A percentile compares a stretch with the other conserved stretches of the same genome.
Conservation (phyloP, 2,888 invertebrate genomes). For the Dinocampus coccinellae region DNA sequence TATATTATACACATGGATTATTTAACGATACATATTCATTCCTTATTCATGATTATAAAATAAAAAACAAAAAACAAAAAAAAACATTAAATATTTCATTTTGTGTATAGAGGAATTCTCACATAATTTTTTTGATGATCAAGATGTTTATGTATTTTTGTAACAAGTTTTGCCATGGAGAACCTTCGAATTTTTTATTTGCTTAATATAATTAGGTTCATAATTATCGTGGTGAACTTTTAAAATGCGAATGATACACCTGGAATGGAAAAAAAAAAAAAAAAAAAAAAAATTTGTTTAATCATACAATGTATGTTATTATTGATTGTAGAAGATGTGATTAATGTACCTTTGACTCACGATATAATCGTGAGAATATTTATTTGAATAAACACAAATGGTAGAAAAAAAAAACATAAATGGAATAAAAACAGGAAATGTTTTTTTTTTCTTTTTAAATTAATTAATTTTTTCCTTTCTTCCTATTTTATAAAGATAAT, state of each 20-base stretch:
- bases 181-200: neutral
- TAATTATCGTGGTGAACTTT: neutral
- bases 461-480: too few species aligned
- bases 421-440: neutral
- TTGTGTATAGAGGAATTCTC: neutral
- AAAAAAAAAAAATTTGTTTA: too few species aligned
- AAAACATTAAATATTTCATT: neutral
- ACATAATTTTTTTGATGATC: neutral
- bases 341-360: neutral
- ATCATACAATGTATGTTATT: neutral
- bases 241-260: neutral
- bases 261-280: too few species aligned
- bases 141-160: neutral
- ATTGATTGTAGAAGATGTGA: too few species aligned
- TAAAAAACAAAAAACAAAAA: too few species aligned
- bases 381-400: neutral
- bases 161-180: neutral
- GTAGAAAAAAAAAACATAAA: neutral
- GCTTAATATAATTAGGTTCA: neutral
- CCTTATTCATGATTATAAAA: neutral
- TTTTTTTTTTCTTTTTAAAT: neutral
- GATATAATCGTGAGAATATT: neutral
- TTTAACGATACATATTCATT: neutral
- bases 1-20: neutral
- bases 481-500: too few species aligned